These are phyloP conservation scores for Planiliza haematocheilus DNA, from an alignment of 2,113 vertebrate genomes.

Conservation along the genomic window DNA sequence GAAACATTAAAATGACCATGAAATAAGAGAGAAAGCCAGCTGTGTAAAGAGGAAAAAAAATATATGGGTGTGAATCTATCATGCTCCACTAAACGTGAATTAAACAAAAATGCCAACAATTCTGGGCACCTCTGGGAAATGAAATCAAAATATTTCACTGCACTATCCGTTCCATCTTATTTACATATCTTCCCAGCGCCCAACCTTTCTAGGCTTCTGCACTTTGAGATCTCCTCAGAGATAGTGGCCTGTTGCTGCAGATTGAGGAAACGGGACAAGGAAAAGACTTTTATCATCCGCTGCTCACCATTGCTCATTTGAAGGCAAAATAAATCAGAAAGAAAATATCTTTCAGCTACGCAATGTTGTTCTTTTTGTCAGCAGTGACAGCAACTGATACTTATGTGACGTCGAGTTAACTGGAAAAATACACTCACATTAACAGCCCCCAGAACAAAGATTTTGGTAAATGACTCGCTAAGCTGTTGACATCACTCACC, in stretches of 20 bases:
- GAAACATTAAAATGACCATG: neutral
- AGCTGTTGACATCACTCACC: too few species aligned
- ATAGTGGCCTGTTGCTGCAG: slow-evolving; percentile 52
- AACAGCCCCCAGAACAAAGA: too few species aligned
- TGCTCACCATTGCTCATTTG: neutral
- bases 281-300: slow-evolving; percentile 46
- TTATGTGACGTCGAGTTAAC: too few species aligned
- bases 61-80: neutral
- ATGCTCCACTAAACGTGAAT: neutral
- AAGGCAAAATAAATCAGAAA: neutral
- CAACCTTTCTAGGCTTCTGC: slow-evolving; percentile 1
- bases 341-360: neutral
- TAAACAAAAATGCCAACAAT: neutral
- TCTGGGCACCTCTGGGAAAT: neutral
- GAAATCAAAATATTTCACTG: neutral
- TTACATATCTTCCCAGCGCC: slow-evolving; percentile 12
- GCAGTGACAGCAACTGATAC: too few species aligned
- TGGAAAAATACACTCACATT: too few species aligned
- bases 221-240: slow-evolving; percentile 35
- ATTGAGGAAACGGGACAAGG: slow-evolving; percentile 33
- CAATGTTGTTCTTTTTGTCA: too few species aligned
- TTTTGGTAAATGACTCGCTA: too few species aligned
- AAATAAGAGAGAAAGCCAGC: neutral
- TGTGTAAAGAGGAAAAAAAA: neutral
- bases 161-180: neutral